Evolutionary conservation across 92 coral and sea anemone species (phyloP).

Genomic region (Muricea muricata): DNA sequence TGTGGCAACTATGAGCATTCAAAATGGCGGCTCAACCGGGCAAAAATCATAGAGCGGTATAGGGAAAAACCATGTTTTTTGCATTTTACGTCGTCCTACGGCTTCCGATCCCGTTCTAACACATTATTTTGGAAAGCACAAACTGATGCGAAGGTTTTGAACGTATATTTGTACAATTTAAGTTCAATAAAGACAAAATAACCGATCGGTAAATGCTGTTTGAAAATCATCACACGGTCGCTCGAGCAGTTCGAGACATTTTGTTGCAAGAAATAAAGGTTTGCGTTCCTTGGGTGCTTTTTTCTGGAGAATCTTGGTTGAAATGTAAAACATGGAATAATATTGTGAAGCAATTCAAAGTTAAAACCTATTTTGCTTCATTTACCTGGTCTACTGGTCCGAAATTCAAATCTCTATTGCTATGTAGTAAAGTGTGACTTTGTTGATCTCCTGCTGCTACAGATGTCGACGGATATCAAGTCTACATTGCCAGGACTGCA

Average conservation of each 20-base stretch:
- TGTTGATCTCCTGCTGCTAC: too few relatives aligned
- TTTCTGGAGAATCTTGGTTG: not conserved
- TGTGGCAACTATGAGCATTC: not conserved
- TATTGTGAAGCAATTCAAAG: too few relatives aligned
- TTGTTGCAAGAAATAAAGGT: not conserved
- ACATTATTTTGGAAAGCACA: not conserved
- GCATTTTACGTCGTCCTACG: not conserved
- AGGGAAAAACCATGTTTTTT: not conserved
- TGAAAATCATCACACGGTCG: not conserved
- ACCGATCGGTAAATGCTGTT: not conserved
- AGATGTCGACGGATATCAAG: too few relatives aligned
- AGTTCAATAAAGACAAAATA: not conserved
- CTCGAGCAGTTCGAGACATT: not conserved
- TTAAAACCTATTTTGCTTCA: too few relatives aligned
- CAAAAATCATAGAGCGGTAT: not conserved
- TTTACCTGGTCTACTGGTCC: too few relatives aligned
- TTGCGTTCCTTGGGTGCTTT: too few relatives aligned
- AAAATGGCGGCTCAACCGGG: slow-evolving; percentile 3
- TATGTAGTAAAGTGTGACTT: too few relatives aligned
- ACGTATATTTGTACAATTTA: not conserved
- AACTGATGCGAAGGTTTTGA: slow-evolving; percentile 1
- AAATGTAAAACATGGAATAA: too few relatives aligned
- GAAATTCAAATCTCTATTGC: too few relatives aligned
- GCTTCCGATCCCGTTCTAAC: not conserved
- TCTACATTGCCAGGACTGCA: too few relatives aligned